Evolutionary conservation across 2,888 invertebrate species (phyloP).

Genomic region (Eristalis arbustorum): DNA sequence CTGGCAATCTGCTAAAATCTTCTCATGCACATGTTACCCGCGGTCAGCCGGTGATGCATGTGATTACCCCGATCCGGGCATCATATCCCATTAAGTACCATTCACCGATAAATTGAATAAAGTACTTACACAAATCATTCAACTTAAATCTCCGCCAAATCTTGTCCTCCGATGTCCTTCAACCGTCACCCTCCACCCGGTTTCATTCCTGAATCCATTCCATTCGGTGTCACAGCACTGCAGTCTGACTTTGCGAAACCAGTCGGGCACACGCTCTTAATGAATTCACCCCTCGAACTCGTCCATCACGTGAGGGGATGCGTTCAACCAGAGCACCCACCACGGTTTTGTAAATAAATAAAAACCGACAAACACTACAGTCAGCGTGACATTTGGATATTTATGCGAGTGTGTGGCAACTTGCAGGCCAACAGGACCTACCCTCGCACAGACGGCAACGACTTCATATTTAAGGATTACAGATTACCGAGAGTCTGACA

Average conservation of each 20-base stretch:
- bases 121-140: constrained; percentile 66
- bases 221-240: constrained; percentile 10
- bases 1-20: background rate
- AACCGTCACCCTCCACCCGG: background rate
- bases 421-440: constrained; percentile 1
- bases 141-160: constrained; percentile 60
- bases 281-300: constrained; percentile 45
- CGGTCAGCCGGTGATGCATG: constrained; percentile 33
- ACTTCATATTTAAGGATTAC: constrained; percentile 57
- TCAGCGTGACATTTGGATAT: constrained; percentile 50
- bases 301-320: background rate
- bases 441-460: constrained; percentile 27
- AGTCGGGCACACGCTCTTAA: constrained; percentile 39
- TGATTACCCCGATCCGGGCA: constrained; percentile 38
- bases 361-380: constrained; percentile 45
- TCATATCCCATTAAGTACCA: constrained; percentile 53
- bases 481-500: constrained; percentile 57
- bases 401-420: constrained; percentile 46
- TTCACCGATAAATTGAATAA: constrained; percentile 64
- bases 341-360: constrained; percentile 63
- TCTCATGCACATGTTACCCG: background rate
- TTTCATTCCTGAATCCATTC: background rate
- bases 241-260: constrained; percentile 38
- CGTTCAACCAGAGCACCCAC: constrained; percentile 47
- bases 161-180: constrained; percentile 37